Conservation (phyloP, 2,888 invertebrate genomes). For the Theodoxus fluviatilis region DNA sequence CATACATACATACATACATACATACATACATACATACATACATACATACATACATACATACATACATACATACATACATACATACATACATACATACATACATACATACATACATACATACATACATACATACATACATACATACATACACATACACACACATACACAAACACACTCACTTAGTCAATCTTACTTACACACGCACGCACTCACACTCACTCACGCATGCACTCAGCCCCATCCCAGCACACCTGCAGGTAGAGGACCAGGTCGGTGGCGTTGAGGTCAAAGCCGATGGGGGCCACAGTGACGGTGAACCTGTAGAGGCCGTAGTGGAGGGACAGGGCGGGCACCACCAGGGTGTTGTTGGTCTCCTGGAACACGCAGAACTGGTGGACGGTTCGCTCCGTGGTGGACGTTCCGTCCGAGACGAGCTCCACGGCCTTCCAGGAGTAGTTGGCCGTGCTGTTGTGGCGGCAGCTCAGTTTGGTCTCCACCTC, state of each 20-base stretch:
- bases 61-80: background rate
- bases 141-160: too few relatives aligned
- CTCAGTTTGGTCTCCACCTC: constrained; percentile 36
- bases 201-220: background rate
- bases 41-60: background rate
- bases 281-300: constrained; percentile 39
- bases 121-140: constrained; percentile 6
- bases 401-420: constrained; percentile 42
- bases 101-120: background rate
- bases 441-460: constrained; percentile 50
- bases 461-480: constrained; percentile 33
- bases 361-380: constrained; percentile 37
- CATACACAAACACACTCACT: background rate
- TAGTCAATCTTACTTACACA: background rate
- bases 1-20: background rate
- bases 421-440: constrained; percentile 33
- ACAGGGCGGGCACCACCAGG: constrained; percentile 40
- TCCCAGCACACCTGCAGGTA: constrained; percentile 39
- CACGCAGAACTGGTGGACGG: constrained; percentile 42
- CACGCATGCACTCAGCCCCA: background rate
- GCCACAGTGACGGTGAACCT: constrained; percentile 48
- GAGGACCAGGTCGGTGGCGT: constrained; percentile 35
- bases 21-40: background rate
- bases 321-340: constrained; percentile 50
- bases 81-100: constrained; percentile 5